phyloP scores from a whole-genome alignment of 2,113 vertebrate genomes.

The Melanotaenia duboulayi region DNA sequence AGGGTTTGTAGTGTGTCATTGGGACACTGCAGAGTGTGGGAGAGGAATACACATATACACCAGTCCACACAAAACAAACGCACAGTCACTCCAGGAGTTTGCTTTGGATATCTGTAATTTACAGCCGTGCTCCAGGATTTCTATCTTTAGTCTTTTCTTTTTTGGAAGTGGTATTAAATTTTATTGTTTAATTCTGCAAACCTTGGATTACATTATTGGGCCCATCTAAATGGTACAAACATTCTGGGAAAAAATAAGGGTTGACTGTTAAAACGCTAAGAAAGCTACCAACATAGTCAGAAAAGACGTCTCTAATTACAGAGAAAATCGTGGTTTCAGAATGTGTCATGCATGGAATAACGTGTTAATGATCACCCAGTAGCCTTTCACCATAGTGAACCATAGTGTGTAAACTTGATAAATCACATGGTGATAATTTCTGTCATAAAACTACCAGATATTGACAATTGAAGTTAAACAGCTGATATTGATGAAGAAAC shows the following conservation, averaged over 20 bases:
- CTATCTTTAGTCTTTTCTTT: not conserved
- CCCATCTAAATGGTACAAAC: not conserved
- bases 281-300: not conserved
- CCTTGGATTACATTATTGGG: not conserved
- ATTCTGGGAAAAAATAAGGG: not conserved
- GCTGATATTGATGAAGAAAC: too few species aligned
- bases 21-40: slow-evolving; percentile 40
- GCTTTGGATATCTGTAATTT: slow-evolving; percentile 7
- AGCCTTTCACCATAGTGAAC: too few species aligned
- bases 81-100: not conserved
- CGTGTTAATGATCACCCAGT: too few species aligned
- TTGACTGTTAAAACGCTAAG: not conserved
- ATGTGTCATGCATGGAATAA: not conserved
- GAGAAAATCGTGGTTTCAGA: not conserved
- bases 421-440: too few species aligned
- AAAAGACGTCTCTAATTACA: not conserved
- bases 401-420: too few species aligned
- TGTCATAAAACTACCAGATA: too few species aligned
- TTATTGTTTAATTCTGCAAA: not conserved
- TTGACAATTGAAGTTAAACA: too few species aligned
- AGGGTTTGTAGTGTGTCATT: slow-evolving; percentile 33
- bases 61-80: slow-evolving; percentile 33
- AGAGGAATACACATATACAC: slow-evolving; percentile 49
- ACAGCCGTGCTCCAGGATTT: slow-evolving; percentile 6
- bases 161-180: not conserved